Percentiles rank a stretch among this genome's conserved stretches.
These are phyloP conservation scores for Drosophila meridionalis DNA, from an alignment of 2,888 invertebrate genomes.

Conservation along the genomic window DNA sequence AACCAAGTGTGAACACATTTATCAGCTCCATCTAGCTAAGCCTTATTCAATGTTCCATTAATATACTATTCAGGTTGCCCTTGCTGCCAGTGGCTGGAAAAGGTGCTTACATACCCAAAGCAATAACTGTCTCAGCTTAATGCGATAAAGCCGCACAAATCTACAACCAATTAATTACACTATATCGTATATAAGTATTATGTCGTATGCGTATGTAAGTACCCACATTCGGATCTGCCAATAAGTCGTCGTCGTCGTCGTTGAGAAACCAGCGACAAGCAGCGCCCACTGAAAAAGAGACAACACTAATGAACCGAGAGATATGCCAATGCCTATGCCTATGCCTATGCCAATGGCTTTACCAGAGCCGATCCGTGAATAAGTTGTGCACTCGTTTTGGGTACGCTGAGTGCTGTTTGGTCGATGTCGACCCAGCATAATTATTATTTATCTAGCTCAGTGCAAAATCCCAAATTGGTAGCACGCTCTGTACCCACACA, in stretches of 20 bases:
- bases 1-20: constrained; percentile 2
- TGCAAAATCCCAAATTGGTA: constrained; percentile 73
- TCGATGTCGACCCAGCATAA: constrained; percentile 70
- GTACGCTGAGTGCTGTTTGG: constrained; percentile 45
- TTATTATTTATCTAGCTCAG: constrained; percentile 76
- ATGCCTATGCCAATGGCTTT: constrained; percentile 63
- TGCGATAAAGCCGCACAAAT: constrained; percentile 67
- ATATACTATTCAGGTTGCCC: constrained; percentile 9
- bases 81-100: constrained; percentile 13
- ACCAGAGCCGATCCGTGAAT: constrained; percentile 48
- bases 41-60: constrained; percentile 16
- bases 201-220: constrained; percentile 40
- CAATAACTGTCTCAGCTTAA: constrained; percentile 50
- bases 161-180: constrained; percentile 69
- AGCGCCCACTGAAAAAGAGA: constrained; percentile 71
- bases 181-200: constrained; percentile 19
- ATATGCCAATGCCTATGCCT: constrained; percentile 72
- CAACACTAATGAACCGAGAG: constrained; percentile 74
- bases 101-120: constrained; percentile 15
- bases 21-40: constrained; percentile 28
- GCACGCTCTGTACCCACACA: constrained; percentile 73
- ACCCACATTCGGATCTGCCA: constrained; percentile 61
- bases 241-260: constrained; percentile 57
- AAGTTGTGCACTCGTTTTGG: constrained; percentile 66
- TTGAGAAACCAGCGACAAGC: constrained; percentile 25